Evolutionary conservation across 2,888 invertebrate genomes (phyloP).

Genomic region (Listrodromus nycthemerus): DNA sequence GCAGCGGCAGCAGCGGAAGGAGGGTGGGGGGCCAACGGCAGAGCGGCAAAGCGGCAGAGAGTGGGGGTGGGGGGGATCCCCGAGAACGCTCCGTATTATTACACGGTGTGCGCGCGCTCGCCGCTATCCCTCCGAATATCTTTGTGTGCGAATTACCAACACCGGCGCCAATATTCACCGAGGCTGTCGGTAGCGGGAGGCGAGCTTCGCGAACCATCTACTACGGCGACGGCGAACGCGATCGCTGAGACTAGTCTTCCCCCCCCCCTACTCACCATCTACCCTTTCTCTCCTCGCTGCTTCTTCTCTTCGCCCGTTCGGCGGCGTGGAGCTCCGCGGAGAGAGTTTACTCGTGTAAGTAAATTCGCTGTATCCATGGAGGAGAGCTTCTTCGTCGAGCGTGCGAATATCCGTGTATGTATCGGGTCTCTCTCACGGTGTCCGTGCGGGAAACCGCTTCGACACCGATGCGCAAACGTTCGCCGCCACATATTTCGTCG

Average conservation of each 20-base stretch:
- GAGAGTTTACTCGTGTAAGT: constrained; percentile 1
- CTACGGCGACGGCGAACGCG: constrained; percentile 44
- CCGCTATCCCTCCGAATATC: constrained; percentile 25
- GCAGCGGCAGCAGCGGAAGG: too few relatives aligned
- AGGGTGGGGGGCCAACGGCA: background rate
- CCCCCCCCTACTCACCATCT: too few relatives aligned
- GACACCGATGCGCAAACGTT: constrained; percentile 69
- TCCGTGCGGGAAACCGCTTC: constrained; percentile 67
- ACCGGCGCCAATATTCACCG: constrained; percentile 28
- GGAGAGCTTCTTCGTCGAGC: constrained; percentile 5
- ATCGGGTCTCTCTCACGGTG: constrained; percentile 22
- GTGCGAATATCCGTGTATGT: constrained; percentile 10
- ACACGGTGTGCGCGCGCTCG: constrained; percentile 53
- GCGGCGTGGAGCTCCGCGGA: constrained; percentile 1
- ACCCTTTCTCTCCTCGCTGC: constrained; percentile 14
- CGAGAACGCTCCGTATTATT: constrained; percentile 56
- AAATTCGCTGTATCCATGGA: constrained; percentile 15
- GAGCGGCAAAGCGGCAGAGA: background rate
- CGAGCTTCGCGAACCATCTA: constrained; percentile 56
- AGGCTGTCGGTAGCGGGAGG: constrained; percentile 24
- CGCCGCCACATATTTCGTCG: constrained; percentile 67
- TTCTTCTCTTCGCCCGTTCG: constrained; percentile 16
- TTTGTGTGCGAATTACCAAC: constrained; percentile 61
- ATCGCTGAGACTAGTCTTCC: constrained; percentile 25
- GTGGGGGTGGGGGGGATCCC: constrained; percentile 27